Percentiles rank a stretch among this genome's conserved stretches.
Evolutionary conservation across 2,113 vertebrate genomes (phyloP).

Genomic region (Lonchura striata): DNA sequence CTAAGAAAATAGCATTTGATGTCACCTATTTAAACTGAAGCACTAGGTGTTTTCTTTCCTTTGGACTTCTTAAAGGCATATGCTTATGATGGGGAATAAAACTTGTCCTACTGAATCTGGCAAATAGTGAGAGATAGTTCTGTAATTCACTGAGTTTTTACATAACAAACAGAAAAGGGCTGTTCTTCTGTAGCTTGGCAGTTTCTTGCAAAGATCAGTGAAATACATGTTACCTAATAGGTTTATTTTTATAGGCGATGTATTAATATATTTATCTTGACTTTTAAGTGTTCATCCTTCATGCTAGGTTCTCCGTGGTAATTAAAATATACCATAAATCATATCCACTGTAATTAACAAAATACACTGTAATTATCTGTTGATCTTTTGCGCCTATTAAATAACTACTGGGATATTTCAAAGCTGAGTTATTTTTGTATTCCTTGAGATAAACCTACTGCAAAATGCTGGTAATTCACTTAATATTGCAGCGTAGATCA

Average conservation of each 20-base stretch:
- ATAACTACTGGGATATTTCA: constrained; percentile 38
- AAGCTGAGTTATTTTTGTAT: constrained; percentile 29
- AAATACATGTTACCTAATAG: neutral
- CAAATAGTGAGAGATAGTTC: neutral
- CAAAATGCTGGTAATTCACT: constrained; percentile 13
- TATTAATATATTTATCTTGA: constrained; percentile 29
- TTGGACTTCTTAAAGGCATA: constrained; percentile 3
- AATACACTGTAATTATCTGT: constrained; percentile 47
- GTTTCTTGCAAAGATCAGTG: neutral
- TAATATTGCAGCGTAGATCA: neutral
- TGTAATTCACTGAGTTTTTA: neutral
- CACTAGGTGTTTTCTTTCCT: neutral
- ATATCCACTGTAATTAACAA: constrained; percentile 39
- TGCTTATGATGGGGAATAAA: neutral
- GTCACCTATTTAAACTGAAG: constrained; percentile 13
- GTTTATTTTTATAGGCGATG: neutral
- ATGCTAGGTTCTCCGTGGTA: constrained; percentile 17
- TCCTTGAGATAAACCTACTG: neutral
- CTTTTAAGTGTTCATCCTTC: constrained; percentile 30
- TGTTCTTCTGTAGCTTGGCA: neutral
- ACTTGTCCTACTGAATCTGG: neutral
- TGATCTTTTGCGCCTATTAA: constrained; percentile 23
- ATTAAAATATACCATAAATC: constrained; percentile 51
- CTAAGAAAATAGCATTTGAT: constrained; percentile 42
- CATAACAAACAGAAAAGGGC: neutral